Evolutionary conservation across 2,888 invertebrate genomes (phyloP), one percentile per base, ranked within the genome.

Genomic region (Ophion obscuratus): DNA sequence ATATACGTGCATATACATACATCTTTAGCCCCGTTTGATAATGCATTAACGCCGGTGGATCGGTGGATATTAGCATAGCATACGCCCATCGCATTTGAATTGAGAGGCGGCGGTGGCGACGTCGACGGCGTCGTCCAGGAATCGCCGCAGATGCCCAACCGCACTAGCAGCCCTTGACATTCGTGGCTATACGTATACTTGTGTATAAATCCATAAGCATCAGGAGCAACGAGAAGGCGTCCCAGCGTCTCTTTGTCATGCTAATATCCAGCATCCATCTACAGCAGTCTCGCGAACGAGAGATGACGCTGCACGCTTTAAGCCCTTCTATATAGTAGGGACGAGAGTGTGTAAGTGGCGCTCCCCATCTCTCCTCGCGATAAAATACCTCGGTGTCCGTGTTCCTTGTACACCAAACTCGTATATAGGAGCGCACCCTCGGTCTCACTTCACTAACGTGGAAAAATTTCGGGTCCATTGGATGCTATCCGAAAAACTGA

Each of bases 61-160:
- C 92, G 89, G 91, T 83, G 90, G 90, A 93, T 93, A 94, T 94
- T 93, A 93, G 93, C 94, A 93, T 93, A 94, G 92, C 93, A 91
- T 93, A 94, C 94, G 93, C 93, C 93, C 93, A 93, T 93, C 93
- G 92, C 93, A 92, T 94, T 93, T 93, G 93, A 94, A 94, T 94
- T 92, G 93, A 92, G 92, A 92, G 92, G 90, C 91, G 88, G 91
- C 89, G 88, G 91, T 74, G 86, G 74, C 71, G 74, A 66, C 86
- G 79, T 75, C 87, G 80, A 80, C 85, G 81, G 68, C 81, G 81
- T 66, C 84, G 85, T 82, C 71, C 67, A 59, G 73, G 86, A 83
- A 85, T 83, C 66, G 77, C 85, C 77, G 84, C 86, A 75, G 83
- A 82, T 83, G 80, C 80, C 86, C 81, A 87, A 84, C 84, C 85